Base-by-base conservation (phyloP, 2,797 vertebrate species). In the Loris lydekkerianus region DNA sequence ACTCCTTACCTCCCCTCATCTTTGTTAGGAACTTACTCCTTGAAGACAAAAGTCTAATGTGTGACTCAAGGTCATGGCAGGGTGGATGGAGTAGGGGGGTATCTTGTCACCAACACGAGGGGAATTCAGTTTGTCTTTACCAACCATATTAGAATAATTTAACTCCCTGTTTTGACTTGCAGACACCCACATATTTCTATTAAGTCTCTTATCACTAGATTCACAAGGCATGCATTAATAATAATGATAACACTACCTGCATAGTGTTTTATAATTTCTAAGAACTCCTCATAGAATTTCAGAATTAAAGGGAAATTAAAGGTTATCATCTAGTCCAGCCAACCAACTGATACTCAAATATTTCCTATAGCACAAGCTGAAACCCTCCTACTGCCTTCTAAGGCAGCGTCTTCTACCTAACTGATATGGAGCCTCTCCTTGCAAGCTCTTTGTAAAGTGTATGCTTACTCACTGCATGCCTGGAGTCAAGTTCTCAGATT, bases 221-320 rank as follows among this genome's bases (percentile, higher is more conserved):
- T 56, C 29, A 58, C 15, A 67, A 56, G 25, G 15, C 67, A 67
- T 58, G 7, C 17, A 61, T 49, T 65, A 87, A 67, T 76, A 81
- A 76, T 46, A 86, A 85, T 40, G 9, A 18, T 67, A 67, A 53
- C 53, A 31, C 9, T 40, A 72, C 91, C 46, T 82, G 40, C 20
- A 40, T 1, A 40, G 17, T 76, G 20, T 77, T 92, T 63, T 37
- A 70, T 17, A 49, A 25, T 67, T 91, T 72, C 37, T 87, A 76
- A 90, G 49, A 85, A 94, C 17, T 88, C 31, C 17, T 70, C 18
- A 23, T 31, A 67, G 46, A 83, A 70, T 84, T 61, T 91, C 8
- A 85, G 27, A 31, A 60, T 43, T 53, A 93, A 87, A 94, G 46
- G 77, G 75, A 67, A 4, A 27, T 91, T 82, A 77, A 73, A 86